Evolutionary conservation across 2,888 invertebrate genomes (phyloP).

Genomic region (Drosophila algonquin): DNA sequence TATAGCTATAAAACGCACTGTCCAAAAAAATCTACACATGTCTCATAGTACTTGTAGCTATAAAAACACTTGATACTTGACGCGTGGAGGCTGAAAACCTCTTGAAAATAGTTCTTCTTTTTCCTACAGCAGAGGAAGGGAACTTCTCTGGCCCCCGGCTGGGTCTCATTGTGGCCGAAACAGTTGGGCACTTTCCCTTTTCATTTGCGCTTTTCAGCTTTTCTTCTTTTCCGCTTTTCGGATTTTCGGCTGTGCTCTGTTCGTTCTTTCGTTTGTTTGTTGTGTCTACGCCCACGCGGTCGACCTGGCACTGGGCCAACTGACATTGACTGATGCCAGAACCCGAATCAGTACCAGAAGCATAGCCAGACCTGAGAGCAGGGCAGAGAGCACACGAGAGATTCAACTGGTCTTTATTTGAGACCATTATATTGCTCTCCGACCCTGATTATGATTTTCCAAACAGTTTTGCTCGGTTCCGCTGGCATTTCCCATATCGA

Average conservation of each 20-base stretch:
- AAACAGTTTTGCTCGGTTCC: slow-evolving; percentile 52
- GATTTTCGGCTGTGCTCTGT: slow-evolving; percentile 30
- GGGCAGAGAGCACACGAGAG: slow-evolving; percentile 8
- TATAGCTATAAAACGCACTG: slow-evolving; percentile 24
- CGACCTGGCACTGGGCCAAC: slow-evolving; percentile 74
- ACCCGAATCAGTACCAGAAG: slow-evolving; percentile 4
- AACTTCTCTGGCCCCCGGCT: slow-evolving; percentile 2
- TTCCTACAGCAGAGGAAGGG: not conserved
- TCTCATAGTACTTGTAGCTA: slow-evolving; percentile 13
- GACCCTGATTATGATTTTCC: slow-evolving; percentile 53
- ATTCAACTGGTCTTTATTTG: slow-evolving; percentile 15
- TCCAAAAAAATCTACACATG: slow-evolving; percentile 4
- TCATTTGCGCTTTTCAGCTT: slow-evolving; percentile 13
- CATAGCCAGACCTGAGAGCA: not conserved
- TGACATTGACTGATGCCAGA: slow-evolving; percentile 82
- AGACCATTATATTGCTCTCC: slow-evolving; percentile 41
- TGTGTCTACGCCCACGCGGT: slow-evolving; percentile 52
- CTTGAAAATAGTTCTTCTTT: slow-evolving; percentile 38
- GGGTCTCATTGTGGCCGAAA: slow-evolving; percentile 8
- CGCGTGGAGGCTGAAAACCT: slow-evolving; percentile 32
- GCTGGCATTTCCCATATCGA: slow-evolving; percentile 18
- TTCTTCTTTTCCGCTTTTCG: not conserved
- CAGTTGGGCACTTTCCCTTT: slow-evolving; percentile 13
- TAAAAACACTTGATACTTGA: slow-evolving; percentile 60
- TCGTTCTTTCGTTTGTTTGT: slow-evolving; percentile 64